Evolutionary conservation across 1,140 invertebrate genomes (phyloP).

Genomic region (Calycopis cecrops): DNA sequence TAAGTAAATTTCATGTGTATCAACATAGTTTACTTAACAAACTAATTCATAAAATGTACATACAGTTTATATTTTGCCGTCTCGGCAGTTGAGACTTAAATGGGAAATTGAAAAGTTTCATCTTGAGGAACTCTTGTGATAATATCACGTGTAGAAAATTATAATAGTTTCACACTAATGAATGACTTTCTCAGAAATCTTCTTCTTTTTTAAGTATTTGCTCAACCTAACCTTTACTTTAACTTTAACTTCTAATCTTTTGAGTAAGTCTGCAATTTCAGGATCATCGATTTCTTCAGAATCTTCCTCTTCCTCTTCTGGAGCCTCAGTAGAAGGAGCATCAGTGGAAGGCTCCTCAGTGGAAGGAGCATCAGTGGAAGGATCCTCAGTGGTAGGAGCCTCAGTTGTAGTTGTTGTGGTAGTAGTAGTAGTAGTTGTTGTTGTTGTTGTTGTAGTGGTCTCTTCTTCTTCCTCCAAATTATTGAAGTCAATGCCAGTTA

Average conservation of each 20-base stretch:
- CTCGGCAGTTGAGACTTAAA: too few relatives aligned
- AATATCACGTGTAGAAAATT: too few relatives aligned
- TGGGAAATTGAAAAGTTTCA: too few relatives aligned
- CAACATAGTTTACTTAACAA: too few relatives aligned
- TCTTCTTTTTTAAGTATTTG: slow-evolving; percentile 37
- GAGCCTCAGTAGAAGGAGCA: slow-evolving; percentile 14
- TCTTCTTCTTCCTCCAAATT: slow-evolving; percentile 39
- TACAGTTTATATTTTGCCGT: too few relatives aligned
- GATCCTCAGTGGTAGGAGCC: slow-evolving; percentile 19
- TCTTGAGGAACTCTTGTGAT: too few relatives aligned
- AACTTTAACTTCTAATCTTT: slow-evolving; percentile 51
- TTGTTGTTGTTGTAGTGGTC: slow-evolving; percentile 19
- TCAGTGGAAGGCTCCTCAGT: slow-evolving; percentile 20
- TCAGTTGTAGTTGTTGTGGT: slow-evolving; percentile 21
- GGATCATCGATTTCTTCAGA: slow-evolving; percentile 39
- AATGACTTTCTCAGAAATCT: not conserved
- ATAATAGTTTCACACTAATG: too few relatives aligned
- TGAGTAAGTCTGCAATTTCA: slow-evolving; percentile 42
- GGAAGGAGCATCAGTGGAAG: slow-evolving; percentile 21
- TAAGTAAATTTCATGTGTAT: too few relatives aligned
- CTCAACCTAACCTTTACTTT: slow-evolving; percentile 51
- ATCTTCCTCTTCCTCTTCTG: slow-evolving; percentile 27
- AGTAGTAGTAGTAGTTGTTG: slow-evolving; percentile 11
- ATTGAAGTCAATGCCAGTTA: slow-evolving; percentile 52
- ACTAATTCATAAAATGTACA: too few relatives aligned